Base-by-base conservation (phyloP, 2,113 vertebrate species). In the Catharus fuscescens region DNA sequence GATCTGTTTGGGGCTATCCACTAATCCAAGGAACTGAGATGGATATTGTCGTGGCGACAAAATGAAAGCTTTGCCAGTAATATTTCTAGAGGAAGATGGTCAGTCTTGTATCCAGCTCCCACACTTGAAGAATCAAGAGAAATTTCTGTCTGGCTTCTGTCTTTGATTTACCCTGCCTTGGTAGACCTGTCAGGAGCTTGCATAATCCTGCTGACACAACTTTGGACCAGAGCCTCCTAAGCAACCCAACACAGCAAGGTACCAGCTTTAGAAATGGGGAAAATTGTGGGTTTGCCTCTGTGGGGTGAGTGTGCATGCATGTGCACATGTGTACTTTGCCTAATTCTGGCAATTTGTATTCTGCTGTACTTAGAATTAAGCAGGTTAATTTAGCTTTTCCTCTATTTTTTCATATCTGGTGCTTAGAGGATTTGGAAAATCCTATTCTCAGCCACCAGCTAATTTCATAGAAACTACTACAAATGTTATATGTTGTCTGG, bases 1-100 rank as follows among this genome's bases (percentile, higher is more conserved):
- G 13, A 67, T 91, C 80, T 1, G 0, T 81, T 64, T 92, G 88
- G 72, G 72, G 72, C 65, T 93, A 24, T 36, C 57, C 73, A 29
- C 72, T 93, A 20, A 86, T 48, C 64, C 86, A 81, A 84, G 80
- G n/a, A 87, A 48, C 29, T 15, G 86, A 71, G 77, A 81, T 69
- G 93, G 89, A 84, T 81, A 95, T 93, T 93, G 91, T 95, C 89
- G 86, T 92, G 92, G 94, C 92, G 88, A 95, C 82, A 66, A 93
- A 93, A 47, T 19, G n/a, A 91, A 91, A 60, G 38, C 84, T 87
- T 69, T 71, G n/a, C 65, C 86, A 91, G 57, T 66, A 88, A 79
- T 81, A 74, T 93, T 86, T 86, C 81, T 81, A 12, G 83, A 67
- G 44, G 62, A 79, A 84, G 45, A 69, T 93, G 86, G 60, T 86